Conservation (phyloP, 2,888 invertebrate species). For the Habroteleia sp. region DNA sequence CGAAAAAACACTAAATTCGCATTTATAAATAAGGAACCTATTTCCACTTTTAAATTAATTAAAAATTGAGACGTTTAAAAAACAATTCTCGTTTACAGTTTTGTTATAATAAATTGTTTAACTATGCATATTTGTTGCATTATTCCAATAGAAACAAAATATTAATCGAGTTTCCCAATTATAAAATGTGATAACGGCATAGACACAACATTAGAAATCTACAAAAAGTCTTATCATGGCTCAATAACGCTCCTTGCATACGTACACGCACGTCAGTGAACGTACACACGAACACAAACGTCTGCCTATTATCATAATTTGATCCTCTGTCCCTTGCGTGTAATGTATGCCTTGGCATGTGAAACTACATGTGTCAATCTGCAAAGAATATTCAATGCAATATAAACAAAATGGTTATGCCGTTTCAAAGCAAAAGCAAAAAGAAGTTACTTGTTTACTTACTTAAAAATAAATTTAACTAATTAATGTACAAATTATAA, state of each 20-base stretch:
- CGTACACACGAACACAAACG: slow-evolving; percentile 2
- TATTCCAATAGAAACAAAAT: slow-evolving; percentile 20
- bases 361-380: slow-evolving; percentile 33
- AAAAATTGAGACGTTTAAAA: too few relatives aligned
- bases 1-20: too few relatives aligned
- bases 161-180: slow-evolving; percentile 31
- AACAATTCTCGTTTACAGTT: not conserved
- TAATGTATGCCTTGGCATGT: slow-evolving; percentile 41
- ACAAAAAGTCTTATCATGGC: slow-evolving; percentile 50
- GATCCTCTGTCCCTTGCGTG: slow-evolving; percentile 53
- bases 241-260: slow-evolving; percentile 21
- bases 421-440: too few relatives aligned
- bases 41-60: too few relatives aligned
- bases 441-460: too few relatives aligned
- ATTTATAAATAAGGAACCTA: too few relatives aligned
- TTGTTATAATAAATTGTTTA: not conserved
- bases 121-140: not conserved
- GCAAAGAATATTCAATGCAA: slow-evolving; percentile 22
- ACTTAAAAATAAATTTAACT: too few relatives aligned
- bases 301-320: slow-evolving; percentile 53
- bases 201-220: slow-evolving; percentile 53
- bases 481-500: too few relatives aligned
- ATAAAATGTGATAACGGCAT: slow-evolving; percentile 41
- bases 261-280: not conserved
- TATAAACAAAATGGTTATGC: slow-evolving; percentile 11